These are phyloP conservation scores for Schizothorax lantsangensis DNA, from an alignment of 2,797 vertebrate species.

Conservation along the genomic window DNA sequence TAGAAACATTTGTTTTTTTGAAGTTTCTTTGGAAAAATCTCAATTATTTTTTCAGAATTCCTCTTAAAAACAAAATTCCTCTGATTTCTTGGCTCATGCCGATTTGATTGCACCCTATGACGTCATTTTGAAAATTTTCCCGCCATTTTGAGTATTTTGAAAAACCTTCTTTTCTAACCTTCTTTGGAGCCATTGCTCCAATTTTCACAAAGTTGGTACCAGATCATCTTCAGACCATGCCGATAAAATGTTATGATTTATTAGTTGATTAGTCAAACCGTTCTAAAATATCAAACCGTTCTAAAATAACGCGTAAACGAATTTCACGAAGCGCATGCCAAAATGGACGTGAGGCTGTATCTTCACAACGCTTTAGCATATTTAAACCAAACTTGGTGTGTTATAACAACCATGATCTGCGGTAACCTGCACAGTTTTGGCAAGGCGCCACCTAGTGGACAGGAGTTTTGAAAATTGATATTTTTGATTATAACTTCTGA, in stretches of 20 bases:
- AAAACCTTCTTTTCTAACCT: background rate
- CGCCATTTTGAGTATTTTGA: background rate
- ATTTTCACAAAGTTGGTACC: background rate
- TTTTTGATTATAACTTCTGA: background rate
- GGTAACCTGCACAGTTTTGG: background rate
- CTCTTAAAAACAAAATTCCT: too few relatives aligned
- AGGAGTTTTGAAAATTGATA: background rate
- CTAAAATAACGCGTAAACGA: background rate
- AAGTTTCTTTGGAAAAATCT: too few relatives aligned
- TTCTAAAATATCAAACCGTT: background rate
- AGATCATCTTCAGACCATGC: background rate
- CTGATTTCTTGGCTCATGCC: too few relatives aligned
- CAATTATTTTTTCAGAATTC: too few relatives aligned
- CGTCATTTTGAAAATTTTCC: too few relatives aligned
- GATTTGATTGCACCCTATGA: too few relatives aligned
- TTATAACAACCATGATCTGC: background rate
- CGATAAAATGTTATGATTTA: background rate
- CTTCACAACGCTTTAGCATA: background rate
- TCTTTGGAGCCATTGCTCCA: background rate
- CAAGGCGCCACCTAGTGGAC: background rate
- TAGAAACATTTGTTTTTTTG: too few relatives aligned
- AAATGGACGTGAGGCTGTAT: background rate
- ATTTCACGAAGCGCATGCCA: background rate
- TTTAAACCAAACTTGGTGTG: too few relatives aligned
- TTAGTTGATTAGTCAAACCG: background rate